Evolutionary conservation across 2,888 invertebrate species (phyloP).

Genomic region (Scaptomyza flava): DNA sequence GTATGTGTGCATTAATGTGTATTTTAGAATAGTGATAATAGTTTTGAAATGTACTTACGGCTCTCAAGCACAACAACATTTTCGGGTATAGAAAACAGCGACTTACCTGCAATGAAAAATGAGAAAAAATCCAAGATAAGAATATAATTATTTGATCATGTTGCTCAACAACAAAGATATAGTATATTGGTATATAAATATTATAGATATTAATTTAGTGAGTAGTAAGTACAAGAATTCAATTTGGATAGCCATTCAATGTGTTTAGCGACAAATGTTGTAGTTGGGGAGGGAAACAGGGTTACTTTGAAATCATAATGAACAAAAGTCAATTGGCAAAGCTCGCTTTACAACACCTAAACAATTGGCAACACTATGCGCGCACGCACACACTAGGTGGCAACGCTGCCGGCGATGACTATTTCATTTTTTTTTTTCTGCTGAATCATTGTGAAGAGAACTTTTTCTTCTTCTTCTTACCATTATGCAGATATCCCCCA

Average conservation of each 20-base stretch:
- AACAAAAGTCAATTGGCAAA: neutral
- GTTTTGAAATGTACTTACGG: conserved; percentile 77
- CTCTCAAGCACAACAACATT: conserved; percentile 80
- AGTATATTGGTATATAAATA: conserved; percentile 10
- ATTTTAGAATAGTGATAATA: conserved; percentile 52
- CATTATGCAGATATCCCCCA: conserved; percentile 59
- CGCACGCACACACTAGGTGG: neutral
- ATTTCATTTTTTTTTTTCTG: conserved; percentile 1
- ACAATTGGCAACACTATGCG: conserved; percentile 3
- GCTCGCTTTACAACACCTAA: neutral
- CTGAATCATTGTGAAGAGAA: conserved; percentile 8
- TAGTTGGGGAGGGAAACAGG: neutral
- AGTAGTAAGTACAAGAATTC: conserved; percentile 73
- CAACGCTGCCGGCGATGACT: neutral
- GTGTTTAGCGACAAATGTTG: conserved; percentile 78
- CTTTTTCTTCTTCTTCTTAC: conserved; percentile 62
- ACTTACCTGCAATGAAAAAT: conserved; percentile 66
- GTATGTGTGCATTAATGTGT: conserved; percentile 12
- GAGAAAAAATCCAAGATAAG: conserved; percentile 11
- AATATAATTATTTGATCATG: conserved; percentile 33
- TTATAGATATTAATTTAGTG: conserved; percentile 65
- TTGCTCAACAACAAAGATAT: conserved; percentile 23
- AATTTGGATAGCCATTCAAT: conserved; percentile 65
- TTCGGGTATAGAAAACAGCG: conserved; percentile 80
- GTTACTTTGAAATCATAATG: neutral